Percentiles rank a stretch among this genome's conserved stretches.
Conservation (phyloP, 2,888 invertebrate genomes). For the Panzeria rudis region DNA sequence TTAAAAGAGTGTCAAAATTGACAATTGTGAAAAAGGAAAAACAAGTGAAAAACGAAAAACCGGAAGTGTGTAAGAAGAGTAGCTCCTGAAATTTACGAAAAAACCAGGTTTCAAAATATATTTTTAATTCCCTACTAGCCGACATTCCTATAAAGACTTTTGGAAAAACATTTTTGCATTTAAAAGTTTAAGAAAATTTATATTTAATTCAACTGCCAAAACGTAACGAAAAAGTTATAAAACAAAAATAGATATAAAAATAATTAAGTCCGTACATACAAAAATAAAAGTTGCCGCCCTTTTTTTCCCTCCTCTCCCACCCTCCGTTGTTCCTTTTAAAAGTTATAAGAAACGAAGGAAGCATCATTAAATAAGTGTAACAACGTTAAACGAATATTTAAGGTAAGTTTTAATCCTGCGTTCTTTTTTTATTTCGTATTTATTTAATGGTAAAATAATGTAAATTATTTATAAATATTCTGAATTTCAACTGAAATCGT, state of each 20-base stretch:
- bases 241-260: constrained; percentile 8
- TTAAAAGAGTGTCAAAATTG: constrained; percentile 60
- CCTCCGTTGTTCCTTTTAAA: constrained; percentile 30
- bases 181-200: background rate
- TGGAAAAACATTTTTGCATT: too few relatives aligned
- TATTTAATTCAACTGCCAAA: constrained; percentile 56
- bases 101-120: background rate
- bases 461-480: constrained; percentile 46
- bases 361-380: constrained; percentile 25
- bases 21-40: constrained; percentile 26
- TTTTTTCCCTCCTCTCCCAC: constrained; percentile 49
- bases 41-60: constrained; percentile 10
- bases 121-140: background rate
- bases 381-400: constrained; percentile 19
- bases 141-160: constrained; percentile 5
- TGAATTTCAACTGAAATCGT: constrained; percentile 35
- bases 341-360: constrained; percentile 18
- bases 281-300: constrained; percentile 72
- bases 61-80: background rate
- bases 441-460: constrained; percentile 16
- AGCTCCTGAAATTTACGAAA: background rate
- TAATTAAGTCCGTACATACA: constrained; percentile 33
- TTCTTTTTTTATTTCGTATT: background rate
- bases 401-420: constrained; percentile 50
- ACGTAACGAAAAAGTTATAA: constrained; percentile 6